Evolutionary conservation across 1,140 invertebrate species (phyloP).

Genomic region (Harlomillsia oculata): DNA sequence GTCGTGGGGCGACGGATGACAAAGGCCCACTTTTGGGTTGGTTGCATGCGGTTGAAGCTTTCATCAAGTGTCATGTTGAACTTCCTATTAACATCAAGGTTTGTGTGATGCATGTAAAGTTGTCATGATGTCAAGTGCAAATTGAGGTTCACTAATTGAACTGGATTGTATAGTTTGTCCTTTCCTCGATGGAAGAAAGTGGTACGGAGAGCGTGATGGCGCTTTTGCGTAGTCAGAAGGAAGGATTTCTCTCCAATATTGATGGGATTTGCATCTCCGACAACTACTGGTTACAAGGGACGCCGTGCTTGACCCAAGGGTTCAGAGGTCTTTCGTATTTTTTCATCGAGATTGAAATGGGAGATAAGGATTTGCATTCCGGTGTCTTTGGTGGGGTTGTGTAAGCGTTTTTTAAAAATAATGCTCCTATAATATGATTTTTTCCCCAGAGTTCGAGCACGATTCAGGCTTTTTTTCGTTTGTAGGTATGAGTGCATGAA

Average conservation of each 20-base stretch:
- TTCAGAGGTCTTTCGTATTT: not conserved
- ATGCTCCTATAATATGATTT: not conserved
- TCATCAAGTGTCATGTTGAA: conserved; percentile 47
- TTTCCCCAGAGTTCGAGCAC: too few species aligned
- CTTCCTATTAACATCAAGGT: not conserved
- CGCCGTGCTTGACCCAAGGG: not conserved
- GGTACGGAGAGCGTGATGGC: not conserved
- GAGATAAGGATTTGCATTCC: not conserved
- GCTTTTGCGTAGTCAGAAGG: not conserved
- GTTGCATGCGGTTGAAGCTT: conserved; percentile 85
- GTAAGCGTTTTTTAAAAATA: not conserved
- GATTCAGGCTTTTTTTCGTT: too few species aligned
- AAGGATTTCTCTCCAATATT: not conserved
- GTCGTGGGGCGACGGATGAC: conserved; percentile 83
- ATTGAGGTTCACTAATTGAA: not conserved
- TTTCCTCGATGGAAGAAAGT: not conserved
- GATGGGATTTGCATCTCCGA: not conserved
- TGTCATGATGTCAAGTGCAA: not conserved
- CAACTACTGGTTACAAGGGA: not conserved
- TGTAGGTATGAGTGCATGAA: conserved; percentile 87
- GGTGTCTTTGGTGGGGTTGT: too few species aligned
- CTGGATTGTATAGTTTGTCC: not conserved
- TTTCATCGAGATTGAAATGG: not conserved
- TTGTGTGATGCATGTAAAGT: too few species aligned
- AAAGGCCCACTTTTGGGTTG: conserved; percentile 87